Percentiles rank a stretch among this genome's conserved stretches.
phyloP scores from a whole-genome alignment of 2,113 vertebrate genomes.

The Amphiprion ocellaris region DNA sequence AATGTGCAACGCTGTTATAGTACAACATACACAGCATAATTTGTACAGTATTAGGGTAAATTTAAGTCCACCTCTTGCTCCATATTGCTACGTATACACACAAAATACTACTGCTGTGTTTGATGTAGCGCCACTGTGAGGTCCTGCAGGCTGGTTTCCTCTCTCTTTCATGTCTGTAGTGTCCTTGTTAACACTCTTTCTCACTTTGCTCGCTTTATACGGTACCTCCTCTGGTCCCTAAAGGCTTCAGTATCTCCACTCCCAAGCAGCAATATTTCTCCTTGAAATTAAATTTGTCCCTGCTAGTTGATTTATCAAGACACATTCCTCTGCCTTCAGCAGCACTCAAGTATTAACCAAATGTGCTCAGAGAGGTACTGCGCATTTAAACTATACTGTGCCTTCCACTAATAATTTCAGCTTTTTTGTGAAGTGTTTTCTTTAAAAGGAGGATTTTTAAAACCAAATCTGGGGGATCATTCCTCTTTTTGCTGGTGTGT shows the following conservation, averaged over 20 bases:
- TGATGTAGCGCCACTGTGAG: slow-evolving; percentile 52
- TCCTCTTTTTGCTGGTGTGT: neutral
- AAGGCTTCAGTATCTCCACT: slow-evolving; percentile 48
- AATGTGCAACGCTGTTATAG: too few relatives aligned
- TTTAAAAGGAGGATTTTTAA: neutral
- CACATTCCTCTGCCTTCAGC: slow-evolving; percentile 19
- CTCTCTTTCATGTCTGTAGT: slow-evolving; percentile 61
- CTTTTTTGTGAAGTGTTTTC: slow-evolving; percentile 9
- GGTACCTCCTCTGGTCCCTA: slow-evolving; percentile 40
- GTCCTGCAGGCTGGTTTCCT: slow-evolving; percentile 70
- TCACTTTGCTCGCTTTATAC: slow-evolving; percentile 31
- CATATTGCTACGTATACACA: neutral
- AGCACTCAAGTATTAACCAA: slow-evolving; percentile 35
- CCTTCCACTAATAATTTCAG: slow-evolving; percentile 2
- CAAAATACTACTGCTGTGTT: slow-evolving; percentile 30
- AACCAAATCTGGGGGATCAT: neutral
- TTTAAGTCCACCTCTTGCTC: neutral
- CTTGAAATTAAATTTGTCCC: slow-evolving; percentile 68
- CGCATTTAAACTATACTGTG: neutral
- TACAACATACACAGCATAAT: neutral
- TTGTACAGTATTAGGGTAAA: neutral
- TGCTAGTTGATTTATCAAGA: slow-evolving; percentile 64
- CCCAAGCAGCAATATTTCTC: slow-evolving; percentile 61
- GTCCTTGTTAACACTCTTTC: slow-evolving; percentile 56
- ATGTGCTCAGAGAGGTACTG: slow-evolving; percentile 31